These are phyloP conservation scores for Himalopsyche kuldschensis DNA, from an alignment of 2,888 invertebrate species.

Conservation along the genomic window DNA sequence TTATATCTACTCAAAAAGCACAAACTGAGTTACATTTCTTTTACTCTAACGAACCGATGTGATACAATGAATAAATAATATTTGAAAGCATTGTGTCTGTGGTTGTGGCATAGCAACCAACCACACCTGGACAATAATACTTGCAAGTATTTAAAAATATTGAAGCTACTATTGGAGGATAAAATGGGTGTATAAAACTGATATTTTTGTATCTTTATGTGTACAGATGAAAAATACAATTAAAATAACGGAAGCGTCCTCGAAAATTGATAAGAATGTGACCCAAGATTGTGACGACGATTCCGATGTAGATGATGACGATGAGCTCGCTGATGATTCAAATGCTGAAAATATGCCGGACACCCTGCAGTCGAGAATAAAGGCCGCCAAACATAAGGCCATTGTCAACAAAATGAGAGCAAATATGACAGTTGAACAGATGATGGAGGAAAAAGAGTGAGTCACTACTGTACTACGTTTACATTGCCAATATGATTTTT, in stretches of 20 bases:
- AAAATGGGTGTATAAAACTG: no score
- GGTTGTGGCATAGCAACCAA: no score
- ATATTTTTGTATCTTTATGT: neutral
- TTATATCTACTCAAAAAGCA: no score
- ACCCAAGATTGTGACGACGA: neutral
- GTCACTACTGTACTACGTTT: no score
- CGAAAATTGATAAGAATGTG: neutral
- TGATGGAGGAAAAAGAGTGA: constrained; percentile 43
- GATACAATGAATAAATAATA: no score
- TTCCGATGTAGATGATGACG: neutral
- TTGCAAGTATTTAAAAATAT: no score
- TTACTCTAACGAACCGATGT: no score
- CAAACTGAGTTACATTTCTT: no score
- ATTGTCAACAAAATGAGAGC: constrained; percentile 41
- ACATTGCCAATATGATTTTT: no score
- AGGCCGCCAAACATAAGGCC: constrained; percentile 30
- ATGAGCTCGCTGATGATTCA: neutral
- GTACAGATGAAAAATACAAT: neutral
- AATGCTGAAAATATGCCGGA: neutral
- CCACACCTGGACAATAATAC: no score
- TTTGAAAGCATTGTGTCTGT: no score
- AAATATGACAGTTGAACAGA: constrained; percentile 43
- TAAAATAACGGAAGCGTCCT: neutral
- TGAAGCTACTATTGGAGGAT: no score
- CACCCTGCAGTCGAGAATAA: constrained; percentile 28